Conservation (phyloP, 2,888 invertebrate genomes). For the Drosophila hamatofila region DNA sequence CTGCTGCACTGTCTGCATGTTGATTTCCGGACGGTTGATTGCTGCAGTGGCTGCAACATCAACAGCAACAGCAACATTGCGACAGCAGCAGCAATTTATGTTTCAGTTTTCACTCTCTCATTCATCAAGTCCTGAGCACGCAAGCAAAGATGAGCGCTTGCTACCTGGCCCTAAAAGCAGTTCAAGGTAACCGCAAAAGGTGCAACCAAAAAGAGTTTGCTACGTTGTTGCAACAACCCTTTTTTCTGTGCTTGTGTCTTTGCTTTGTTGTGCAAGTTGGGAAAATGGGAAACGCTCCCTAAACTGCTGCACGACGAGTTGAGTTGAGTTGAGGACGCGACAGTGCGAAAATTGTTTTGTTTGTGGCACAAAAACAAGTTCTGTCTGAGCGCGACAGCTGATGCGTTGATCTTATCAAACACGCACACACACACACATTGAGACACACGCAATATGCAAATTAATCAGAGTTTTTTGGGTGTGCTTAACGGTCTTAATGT, state of each 20-base stretch:
- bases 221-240: conserved; percentile 63
- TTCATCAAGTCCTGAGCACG: conserved; percentile 72
- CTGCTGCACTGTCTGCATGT: conserved; percentile 43
- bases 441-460: conserved; percentile 72
- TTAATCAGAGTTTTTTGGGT: conserved; percentile 58
- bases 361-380: conserved; percentile 75
- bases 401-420: conserved; percentile 71
- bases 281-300: conserved; percentile 20
- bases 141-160: conserved; percentile 54
- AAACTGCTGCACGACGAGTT: conserved; percentile 18
- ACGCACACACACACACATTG: neutral
- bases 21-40: conserved; percentile 81
- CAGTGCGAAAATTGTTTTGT: conserved; percentile 72
- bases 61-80: conserved; percentile 18
- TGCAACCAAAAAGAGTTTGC: conserved; percentile 50
- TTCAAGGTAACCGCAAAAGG: conserved; percentile 35
- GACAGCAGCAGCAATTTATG: conserved; percentile 58
- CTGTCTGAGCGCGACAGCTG: conserved; percentile 52
- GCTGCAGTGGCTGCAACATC: conserved; percentile 54
- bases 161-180: conserved; percentile 37
- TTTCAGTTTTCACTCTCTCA: conserved; percentile 73
- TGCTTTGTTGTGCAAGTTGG: conserved; percentile 16
- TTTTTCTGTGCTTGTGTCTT: conserved; percentile 22
- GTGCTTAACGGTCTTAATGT: conserved; percentile 27
- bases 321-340: conserved; percentile 46